Evolutionary conservation across 1,140 invertebrate species (phyloP), one percentile per base, ranked within the genome.

Genomic region (Ooceraea biroi): DNA sequence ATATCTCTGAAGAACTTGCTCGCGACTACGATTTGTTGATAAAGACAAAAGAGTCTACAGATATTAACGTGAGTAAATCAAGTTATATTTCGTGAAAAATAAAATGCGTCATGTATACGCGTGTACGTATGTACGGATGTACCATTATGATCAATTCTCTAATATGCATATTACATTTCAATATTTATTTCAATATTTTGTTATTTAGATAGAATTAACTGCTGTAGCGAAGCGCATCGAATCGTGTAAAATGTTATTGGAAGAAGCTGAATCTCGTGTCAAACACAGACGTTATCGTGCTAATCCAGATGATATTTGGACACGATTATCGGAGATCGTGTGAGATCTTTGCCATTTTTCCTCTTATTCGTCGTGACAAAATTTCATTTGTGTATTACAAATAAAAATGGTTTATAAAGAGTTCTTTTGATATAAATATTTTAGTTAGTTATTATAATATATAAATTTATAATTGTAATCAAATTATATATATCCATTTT

Each of bases 131-230:
- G n/a, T n/a, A n/a, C n/a, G n/a, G 7, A 36, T 36, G 27, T 17
- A 30, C 10, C n/a, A 50, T 52, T 27, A 17, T 41, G 30, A 57
- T 17, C 19, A 48, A 30, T 19, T 76, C n/a, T n/a, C n/a, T n/a
- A n/a, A n/a, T n/a, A n/a, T 60, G 63, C 76, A 69, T 14, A 84
- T 25, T 57, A 65, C 17, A 2, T 36, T 74, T 80, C 7, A n/a
- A n/a, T n/a, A n/a, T n/a, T n/a, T n/a, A n/a, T n/a, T n/a, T 2
- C 66, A 30, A 78, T 66, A 1, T 69, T 73, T 3, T 19, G 46
- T 19, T 12, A 46, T 87, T 17, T 14, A 92, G 91, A 82, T 85
- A 30, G 84, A 91, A 86, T 65, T 91, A 10, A 65, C 88, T 10
- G 44, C 83, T 19, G 63, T 92, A 36, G 73, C 82, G 14, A 85